Evolutionary conservation across 2,797 vertebrate species (phyloP).

Genomic region (Diplodus sargus): DNA sequence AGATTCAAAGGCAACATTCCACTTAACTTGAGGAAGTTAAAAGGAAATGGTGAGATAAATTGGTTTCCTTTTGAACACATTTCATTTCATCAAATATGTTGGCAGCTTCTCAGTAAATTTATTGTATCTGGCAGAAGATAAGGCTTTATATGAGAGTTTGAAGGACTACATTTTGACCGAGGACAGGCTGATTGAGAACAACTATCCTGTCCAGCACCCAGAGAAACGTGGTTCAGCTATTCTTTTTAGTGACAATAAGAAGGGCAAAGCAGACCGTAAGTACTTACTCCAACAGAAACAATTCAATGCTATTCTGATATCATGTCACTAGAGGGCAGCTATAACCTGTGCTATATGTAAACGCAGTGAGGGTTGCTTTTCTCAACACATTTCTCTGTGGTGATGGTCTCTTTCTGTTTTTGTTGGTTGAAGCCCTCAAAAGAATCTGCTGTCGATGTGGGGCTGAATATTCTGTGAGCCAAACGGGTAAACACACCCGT

Average conservation of each 20-base stretch:
- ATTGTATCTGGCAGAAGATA: slow-evolving; percentile 65
- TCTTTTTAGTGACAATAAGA: slow-evolving; percentile 79
- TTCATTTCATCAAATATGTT: slow-evolving; percentile 6
- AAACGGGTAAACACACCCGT: slow-evolving; percentile 82
- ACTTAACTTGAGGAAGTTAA: slow-evolving; percentile 68
- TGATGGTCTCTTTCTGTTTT: slow-evolving; percentile 11
- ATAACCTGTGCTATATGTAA: background rate
- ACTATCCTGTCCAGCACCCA: slow-evolving; percentile 84
- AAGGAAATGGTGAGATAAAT: slow-evolving; percentile 72
- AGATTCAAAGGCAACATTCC: slow-evolving; percentile 80
- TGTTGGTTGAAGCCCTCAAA: slow-evolving; percentile 80
- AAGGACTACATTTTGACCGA: slow-evolving; percentile 86
- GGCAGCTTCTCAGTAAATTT: background rate
- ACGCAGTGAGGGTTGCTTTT: background rate
- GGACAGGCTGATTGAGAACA: slow-evolving; percentile 82
- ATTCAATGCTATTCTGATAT: background rate
- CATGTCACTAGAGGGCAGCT: slow-evolving; percentile 56
- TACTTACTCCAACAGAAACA: background rate
- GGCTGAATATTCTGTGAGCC: slow-evolving; percentile 81
- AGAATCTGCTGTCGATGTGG: slow-evolving; percentile 89
- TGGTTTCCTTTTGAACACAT: slow-evolving; percentile 2
- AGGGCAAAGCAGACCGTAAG: slow-evolving; percentile 80
- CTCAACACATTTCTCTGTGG: background rate
- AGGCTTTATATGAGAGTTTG: slow-evolving; percentile 81
- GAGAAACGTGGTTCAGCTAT: slow-evolving; percentile 81